Conservation (phyloP, 2,888 invertebrate genomes). For the Gisinianus flammeolus region DNA sequence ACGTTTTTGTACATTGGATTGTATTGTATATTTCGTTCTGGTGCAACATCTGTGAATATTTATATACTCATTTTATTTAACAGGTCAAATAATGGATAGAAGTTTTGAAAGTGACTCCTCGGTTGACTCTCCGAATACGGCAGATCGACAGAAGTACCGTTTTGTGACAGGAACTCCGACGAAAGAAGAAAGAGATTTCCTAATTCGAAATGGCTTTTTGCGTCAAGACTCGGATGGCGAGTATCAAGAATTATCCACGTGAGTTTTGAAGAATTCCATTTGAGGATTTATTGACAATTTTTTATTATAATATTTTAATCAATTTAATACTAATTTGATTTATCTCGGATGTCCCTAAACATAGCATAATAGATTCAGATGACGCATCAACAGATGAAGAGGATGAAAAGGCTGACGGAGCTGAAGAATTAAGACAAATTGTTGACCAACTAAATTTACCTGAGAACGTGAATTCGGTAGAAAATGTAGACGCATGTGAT, state of each 20-base stretch:
- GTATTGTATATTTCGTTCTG: too few relatives aligned
- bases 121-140: constrained; percentile 14
- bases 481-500: background rate
- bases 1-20: too few relatives aligned
- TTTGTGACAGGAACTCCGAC: constrained; percentile 41
- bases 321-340: background rate
- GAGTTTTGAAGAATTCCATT: constrained; percentile 32
- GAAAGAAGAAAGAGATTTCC: constrained; percentile 42
- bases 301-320: background rate
- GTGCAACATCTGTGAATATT: too few relatives aligned
- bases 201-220: constrained; percentile 41
- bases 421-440: background rate
- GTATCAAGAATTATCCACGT: constrained; percentile 51
- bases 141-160: constrained; percentile 24
- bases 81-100: background rate
- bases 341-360: background rate
- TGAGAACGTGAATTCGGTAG: background rate
- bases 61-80: too few relatives aligned
- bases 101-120: background rate
- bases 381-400: constrained; percentile 25
- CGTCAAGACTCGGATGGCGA: constrained; percentile 44
- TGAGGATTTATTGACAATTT: background rate
- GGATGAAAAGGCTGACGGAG: constrained; percentile 3
- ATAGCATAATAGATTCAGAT: constrained; percentile 27
- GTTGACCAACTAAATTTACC: background rate